Conservation (phyloP, 2,888 invertebrate genomes). For the Hydriomena furcata region DNA sequence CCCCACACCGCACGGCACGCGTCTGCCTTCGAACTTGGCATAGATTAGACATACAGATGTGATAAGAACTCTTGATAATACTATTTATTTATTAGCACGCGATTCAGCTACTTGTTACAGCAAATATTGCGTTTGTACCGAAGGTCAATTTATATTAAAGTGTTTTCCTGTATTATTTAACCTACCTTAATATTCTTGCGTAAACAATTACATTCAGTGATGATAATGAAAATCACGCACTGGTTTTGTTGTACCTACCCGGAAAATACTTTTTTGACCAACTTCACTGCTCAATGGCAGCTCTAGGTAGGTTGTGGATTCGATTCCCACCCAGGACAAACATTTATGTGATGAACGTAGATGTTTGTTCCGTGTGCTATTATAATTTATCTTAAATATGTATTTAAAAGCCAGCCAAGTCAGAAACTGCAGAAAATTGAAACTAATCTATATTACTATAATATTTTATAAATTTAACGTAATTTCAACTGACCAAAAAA, state of each 20-base stretch:
- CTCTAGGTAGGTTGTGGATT: no score
- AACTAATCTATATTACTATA: no score
- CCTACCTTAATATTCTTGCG: not conserved
- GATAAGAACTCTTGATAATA: slow-evolving; percentile 39
- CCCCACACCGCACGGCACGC: slow-evolving; percentile 63
- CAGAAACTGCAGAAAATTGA: no score
- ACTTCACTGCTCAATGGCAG: no score
- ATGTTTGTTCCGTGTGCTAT: no score
- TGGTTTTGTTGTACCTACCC: not conserved
- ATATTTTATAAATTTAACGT: no score
- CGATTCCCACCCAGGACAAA: no score
- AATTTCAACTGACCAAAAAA: no score
- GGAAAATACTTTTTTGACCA: not conserved
- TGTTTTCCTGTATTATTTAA: slow-evolving; percentile 18
- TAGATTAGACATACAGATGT: slow-evolving; percentile 54
- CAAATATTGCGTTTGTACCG: slow-evolving; percentile 13
- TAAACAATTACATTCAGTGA: slow-evolving; percentile 1
- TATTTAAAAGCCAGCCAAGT: no score
- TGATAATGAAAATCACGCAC: not conserved
- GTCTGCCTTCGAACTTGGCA: slow-evolving; percentile 52
- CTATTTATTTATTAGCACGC: slow-evolving; percentile 34
- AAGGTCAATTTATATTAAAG: slow-evolving; percentile 18
- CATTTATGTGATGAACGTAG: no score
- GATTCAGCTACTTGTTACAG: slow-evolving; percentile 14
- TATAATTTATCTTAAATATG: no score